Conservation (phyloP, 2,888 invertebrate genomes). For the Nymphalis urticae region DNA sequence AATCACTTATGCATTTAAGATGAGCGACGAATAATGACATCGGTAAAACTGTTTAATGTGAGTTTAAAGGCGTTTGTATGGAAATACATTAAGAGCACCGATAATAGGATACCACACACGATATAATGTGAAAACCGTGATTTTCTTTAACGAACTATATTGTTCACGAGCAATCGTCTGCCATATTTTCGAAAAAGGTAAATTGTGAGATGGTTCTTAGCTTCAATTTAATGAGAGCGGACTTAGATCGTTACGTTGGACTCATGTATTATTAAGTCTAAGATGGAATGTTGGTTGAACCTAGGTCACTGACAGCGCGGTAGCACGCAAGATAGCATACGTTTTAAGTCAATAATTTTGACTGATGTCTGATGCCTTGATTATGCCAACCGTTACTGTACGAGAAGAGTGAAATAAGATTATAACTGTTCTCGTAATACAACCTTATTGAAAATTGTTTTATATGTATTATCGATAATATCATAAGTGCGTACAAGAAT, state of each 20-base stretch:
- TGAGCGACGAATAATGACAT: not conserved
- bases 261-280: slow-evolving; percentile 78
- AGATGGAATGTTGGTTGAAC: slow-evolving; percentile 73
- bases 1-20: slow-evolving; percentile 19
- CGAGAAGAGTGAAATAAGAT: not conserved
- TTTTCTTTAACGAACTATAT: slow-evolving; percentile 33
- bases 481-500: no score
- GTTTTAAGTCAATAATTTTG: slow-evolving; percentile 42
- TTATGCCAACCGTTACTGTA: slow-evolving; percentile 31
- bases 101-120: slow-evolving; percentile 29
- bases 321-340: slow-evolving; percentile 55
- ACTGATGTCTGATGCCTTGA: slow-evolving; percentile 36
- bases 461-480: no score
- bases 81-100: slow-evolving; percentile 30
- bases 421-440: not conserved
- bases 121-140: slow-evolving; percentile 33
- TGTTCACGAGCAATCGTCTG: slow-evolving; percentile 31
- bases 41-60: slow-evolving; percentile 2
- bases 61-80: slow-evolving; percentile 6
- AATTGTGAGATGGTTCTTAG: slow-evolving; percentile 14
- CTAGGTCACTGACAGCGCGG: slow-evolving; percentile 70
- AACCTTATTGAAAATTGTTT: not conserved
- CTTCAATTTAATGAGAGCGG: slow-evolving; percentile 69
- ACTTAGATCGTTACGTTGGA: slow-evolving; percentile 68
- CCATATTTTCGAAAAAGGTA: slow-evolving; percentile 12